Evolutionary conservation across 1,140 invertebrate species (phyloP).

Genomic region (Adelges cooleyi): DNA sequence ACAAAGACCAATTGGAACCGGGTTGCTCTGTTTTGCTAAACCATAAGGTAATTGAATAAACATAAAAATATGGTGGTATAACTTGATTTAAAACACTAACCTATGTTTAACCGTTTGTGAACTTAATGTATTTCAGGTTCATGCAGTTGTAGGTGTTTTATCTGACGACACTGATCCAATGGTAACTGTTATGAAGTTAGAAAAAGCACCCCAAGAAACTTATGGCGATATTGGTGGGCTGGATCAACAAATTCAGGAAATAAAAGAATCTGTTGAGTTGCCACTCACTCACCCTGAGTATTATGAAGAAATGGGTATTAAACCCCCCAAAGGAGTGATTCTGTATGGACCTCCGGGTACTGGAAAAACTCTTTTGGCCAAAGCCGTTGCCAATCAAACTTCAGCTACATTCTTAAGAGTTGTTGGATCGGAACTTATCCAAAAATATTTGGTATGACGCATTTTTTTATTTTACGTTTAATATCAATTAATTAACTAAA

Average conservation of each 20-base stretch:
- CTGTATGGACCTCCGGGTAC: slow-evolving; percentile 97
- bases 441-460: slow-evolving; percentile 81
- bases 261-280: slow-evolving; percentile 97
- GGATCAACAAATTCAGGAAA: slow-evolving; percentile 99
- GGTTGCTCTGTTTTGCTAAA: slow-evolving; percentile 97
- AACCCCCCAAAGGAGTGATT: slow-evolving; percentile 98
- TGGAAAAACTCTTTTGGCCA: slow-evolving; percentile 94
- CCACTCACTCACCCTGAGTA: slow-evolving; percentile 99
- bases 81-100: too few species aligned
- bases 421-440: slow-evolving; percentile 97
- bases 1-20: slow-evolving; percentile 98
- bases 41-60: slow-evolving; percentile 66
- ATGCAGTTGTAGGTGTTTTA: slow-evolving; percentile 96
- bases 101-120: too few species aligned
- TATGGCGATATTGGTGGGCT: slow-evolving; percentile 95
- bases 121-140: slow-evolving; percentile 44
- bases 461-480: background rate
- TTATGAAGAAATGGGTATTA: slow-evolving; percentile 99
- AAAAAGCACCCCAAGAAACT: slow-evolving; percentile 99
- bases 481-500: background rate
- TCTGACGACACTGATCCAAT: slow-evolving; percentile 99
- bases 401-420: slow-evolving; percentile 97
- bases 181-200: slow-evolving; percentile 99
- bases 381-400: slow-evolving; percentile 99
- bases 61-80: background rate